Conservation (phyloP, 1,140 invertebrate genomes). For the Magallana ariakensis region DNA sequence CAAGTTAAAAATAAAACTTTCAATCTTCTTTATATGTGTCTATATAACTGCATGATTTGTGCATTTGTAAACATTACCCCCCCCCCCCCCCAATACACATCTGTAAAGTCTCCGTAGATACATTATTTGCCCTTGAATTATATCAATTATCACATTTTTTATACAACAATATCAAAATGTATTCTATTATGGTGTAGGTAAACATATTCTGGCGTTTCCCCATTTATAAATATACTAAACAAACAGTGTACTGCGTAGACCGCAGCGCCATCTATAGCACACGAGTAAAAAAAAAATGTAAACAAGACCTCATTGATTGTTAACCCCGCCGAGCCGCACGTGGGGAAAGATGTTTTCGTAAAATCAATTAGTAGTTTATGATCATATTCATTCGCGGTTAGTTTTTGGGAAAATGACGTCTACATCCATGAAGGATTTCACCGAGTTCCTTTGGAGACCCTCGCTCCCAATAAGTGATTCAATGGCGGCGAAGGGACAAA, state of each 20-base stretch:
- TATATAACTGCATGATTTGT: background rate
- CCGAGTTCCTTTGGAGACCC: background rate
- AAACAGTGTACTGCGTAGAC: background rate
- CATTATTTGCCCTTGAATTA: too few relatives aligned
- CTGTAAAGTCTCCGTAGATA: too few relatives aligned
- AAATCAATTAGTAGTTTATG: background rate
- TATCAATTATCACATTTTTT: too few relatives aligned
- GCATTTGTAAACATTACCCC: background rate
- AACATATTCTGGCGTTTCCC: background rate
- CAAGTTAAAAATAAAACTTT: background rate
- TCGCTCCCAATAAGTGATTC: slow-evolving; percentile 27
- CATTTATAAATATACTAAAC: background rate
- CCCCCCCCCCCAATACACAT: too few relatives aligned
- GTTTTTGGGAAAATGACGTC: background rate
- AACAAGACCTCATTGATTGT: background rate
- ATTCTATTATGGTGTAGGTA: background rate
- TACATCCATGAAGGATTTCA: background rate
- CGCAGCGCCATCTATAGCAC: slow-evolving; percentile 6
- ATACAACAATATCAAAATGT: too few relatives aligned
- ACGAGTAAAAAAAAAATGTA: background rate
- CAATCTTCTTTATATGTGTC: background rate
- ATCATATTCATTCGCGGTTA: background rate
- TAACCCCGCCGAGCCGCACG: background rate
- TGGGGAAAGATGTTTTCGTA: background rate
- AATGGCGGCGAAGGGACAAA: slow-evolving; percentile 31